Conservation (phyloP, 2,888 invertebrate species). For the Gnatocerus cornutus region DNA sequence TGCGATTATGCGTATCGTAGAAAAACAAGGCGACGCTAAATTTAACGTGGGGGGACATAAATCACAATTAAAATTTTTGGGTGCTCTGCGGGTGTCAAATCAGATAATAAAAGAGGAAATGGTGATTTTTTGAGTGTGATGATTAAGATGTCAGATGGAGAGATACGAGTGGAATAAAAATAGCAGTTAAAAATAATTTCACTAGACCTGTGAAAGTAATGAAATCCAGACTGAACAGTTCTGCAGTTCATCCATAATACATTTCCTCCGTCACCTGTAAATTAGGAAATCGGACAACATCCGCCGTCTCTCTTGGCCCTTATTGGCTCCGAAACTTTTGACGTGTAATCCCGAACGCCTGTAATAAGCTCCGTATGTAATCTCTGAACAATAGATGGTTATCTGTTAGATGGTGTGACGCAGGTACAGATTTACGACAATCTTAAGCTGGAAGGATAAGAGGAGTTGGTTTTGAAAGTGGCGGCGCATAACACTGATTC, state of each 20-base stretch:
- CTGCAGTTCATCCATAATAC: constrained; percentile 27
- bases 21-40: constrained; percentile 22
- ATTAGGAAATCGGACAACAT: constrained; percentile 12
- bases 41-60: constrained; percentile 16
- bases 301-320: constrained; percentile 31
- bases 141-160: constrained; percentile 19
- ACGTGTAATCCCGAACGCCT: constrained; percentile 46
- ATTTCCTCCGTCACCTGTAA: constrained; percentile 21
- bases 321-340: constrained; percentile 44
- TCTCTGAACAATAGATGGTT: constrained; percentile 59
- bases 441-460: constrained; percentile 59
- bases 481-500: constrained; percentile 61
- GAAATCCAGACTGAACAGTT: too few relatives aligned
- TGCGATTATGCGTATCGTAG: constrained; percentile 30
- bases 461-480: constrained; percentile 52
- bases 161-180: background rate
- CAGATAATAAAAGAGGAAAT: constrained; percentile 23
- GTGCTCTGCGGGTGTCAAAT: constrained; percentile 12
- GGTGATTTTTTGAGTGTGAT: constrained; percentile 10
- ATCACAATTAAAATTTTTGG: constrained; percentile 39
- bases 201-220: too few relatives aligned
- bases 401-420: constrained; percentile 54
- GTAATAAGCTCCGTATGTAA: constrained; percentile 56
- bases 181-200: too few relatives aligned
- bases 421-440: constrained; percentile 58